phyloP scores from a whole-genome alignment of 2,797 vertebrate genomes.

The Gambusia yucatana region DNA sequence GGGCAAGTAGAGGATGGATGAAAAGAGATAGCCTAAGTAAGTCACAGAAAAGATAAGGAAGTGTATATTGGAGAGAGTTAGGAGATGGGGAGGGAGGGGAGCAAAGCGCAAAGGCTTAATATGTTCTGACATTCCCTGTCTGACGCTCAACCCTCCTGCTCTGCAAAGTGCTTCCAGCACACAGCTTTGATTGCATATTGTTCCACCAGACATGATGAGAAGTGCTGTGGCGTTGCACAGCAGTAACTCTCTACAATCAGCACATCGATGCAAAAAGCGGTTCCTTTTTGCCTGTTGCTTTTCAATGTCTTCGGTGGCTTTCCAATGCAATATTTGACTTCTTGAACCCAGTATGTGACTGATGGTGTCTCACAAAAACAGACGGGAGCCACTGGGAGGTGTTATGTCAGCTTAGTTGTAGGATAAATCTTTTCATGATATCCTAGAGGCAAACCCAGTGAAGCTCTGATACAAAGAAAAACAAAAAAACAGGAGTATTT shows the following conservation, averaged over 20 bases:
- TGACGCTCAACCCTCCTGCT: constrained; percentile 64
- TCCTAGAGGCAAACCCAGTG: constrained; percentile 4
- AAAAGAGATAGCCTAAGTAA: constrained; percentile 63
- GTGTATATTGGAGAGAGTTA: constrained; percentile 34
- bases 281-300: constrained; percentile 4
- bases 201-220: constrained; percentile 65
- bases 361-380: constrained; percentile 37
- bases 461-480: constrained; percentile 29
- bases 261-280: constrained; percentile 31
- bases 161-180: constrained; percentile 53
- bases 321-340: constrained; percentile 46
- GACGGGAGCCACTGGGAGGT: constrained; percentile 35
- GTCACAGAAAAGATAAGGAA: constrained; percentile 58
- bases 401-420: constrained; percentile 43
- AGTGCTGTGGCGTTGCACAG: constrained; percentile 43
- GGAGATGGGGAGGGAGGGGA: constrained; percentile 24
- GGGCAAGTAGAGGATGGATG: constrained; percentile 57
- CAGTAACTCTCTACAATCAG: constrained; percentile 51
- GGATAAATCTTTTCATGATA: constrained; percentile 47
- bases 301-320: constrained; percentile 31
- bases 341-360: constrained; percentile 44
- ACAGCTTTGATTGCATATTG: constrained; percentile 74
- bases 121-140: constrained; percentile 65
- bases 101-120: constrained; percentile 63
- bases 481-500: constrained; percentile 9